Base-by-base conservation (phyloP, 2,888 invertebrate genomes). In the Dicranocentrus wangi region DNA sequence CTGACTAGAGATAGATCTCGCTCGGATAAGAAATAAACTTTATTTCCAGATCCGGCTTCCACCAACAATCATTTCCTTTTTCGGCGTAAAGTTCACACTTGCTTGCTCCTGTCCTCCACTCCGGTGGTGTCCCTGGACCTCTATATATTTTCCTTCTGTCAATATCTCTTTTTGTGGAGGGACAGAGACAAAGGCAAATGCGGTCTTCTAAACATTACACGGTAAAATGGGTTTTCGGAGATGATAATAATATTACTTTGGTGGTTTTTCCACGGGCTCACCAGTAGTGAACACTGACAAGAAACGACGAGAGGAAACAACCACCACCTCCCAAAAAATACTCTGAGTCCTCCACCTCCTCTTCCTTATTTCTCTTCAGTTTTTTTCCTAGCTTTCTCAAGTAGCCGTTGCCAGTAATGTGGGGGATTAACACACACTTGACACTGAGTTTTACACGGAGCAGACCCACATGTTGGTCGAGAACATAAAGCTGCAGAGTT, bases 401-500 rank as follows among this genome's bases (percentile, higher is more conserved):
- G 25, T 55, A 39, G 47, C 15, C 47, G 47, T 47, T n/a, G 10
- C 47, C n/a, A 21, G 23, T 25, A 70, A 77, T 63, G 69, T 42
- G n/a, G 28, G 42, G 55, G 77, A 71, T 78, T 78, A 78, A 71
- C 70, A 78, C 71, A 58, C 71, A 71, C 63, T 77, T 77, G 77
- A 77, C 69, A 78, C 55, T 53, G 70, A 77, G 63, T 69, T 70
- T 70, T 68, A 77, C 55, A 17, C 5, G 7, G 55, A 19, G 55
- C 8, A 21, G 55, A 65, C 42, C 63, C 70, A 55, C 55, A 55
- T 55, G 23, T 28, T 15, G 13, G 3, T 63, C 39, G 7, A 63
- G 13, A 17, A 7, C 17, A 60, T 5, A 19, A 60, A 66, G 66
- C 21, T 28, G 27, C 7, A 17, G 15, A 7, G 28, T 10, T 25